Evolutionary conservation across 92 coral and sea anemone genomes (phyloP), one percentile per base, ranked within the genome.

Genomic region (Epizoanthus ramosus): DNA sequence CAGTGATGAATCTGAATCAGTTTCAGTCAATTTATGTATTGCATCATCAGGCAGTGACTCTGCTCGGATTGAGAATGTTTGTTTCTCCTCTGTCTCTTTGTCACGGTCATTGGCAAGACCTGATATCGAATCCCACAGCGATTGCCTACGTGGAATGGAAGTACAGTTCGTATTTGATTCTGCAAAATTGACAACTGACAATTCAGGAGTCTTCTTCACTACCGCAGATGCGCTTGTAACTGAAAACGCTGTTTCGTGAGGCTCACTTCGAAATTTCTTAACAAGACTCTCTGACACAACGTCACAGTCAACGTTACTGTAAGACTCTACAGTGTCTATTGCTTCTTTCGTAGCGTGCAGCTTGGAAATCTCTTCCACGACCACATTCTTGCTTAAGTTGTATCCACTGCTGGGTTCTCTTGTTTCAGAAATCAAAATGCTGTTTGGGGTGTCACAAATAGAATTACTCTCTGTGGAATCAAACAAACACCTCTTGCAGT

Each of bases 41-140:
- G 47, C 9, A 18, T 28, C 47, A 2, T 67, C 8, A 0, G 72
- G 2, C 43, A 67, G n/a, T 12, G 15, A n/a, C 3, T 12, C n/a
- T 67, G 12, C 47, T 9, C 19, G 19, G 23, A 23, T 3, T 64
- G 69, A 67, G 0, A 8, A 15, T 67, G 21, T 12, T 4, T 2
- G 9, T 25, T 14, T 19, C 45, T 67, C 22, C 39, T 67, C 72
- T 35, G 72, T 9, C 16, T 7, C 16, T 1, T 5, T 33, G 8
- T 67, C 9, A 67, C 23, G 33, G 39, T 50, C 15, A 13, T 25
- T 64, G 6, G 6, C 47, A 23, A 67, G 16, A 67, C 31, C 72
- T 12, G 72, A 67, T 10, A 67, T 41, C 15, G 72, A 67, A 33
- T 67, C 72, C 72, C 72, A 67, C n/a, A 67, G 72, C 5, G 72